These are phyloP conservation scores for Clarias magur DNA, from an alignment of 2,113 vertebrate species.

Conservation along the genomic window DNA sequence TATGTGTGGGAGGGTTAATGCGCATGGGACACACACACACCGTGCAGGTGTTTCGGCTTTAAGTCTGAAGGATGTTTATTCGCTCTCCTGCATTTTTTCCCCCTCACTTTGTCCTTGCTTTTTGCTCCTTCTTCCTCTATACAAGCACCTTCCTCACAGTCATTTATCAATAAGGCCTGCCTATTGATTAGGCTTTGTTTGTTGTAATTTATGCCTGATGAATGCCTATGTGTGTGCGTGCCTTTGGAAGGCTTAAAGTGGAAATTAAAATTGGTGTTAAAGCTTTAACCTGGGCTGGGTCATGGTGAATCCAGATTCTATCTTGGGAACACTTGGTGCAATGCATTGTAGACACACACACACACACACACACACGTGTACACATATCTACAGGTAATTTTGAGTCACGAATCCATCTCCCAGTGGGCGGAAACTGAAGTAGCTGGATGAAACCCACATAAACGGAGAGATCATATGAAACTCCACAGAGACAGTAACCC, in stretches of 20 bases:
- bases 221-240: constrained; percentile 22
- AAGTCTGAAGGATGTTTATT: constrained; percentile 23
- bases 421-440: constrained; percentile 6
- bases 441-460: not conserved
- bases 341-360: not conserved
- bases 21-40: not conserved
- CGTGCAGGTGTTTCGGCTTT: constrained; percentile 39
- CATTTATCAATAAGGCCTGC: constrained; percentile 37
- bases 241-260: not conserved
- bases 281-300: not conserved
- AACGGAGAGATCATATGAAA: not conserved
- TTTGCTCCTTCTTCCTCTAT: not conserved
- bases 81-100: constrained; percentile 1
- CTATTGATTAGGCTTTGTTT: constrained; percentile 55
- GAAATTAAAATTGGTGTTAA: not conserved
- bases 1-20: constrained; percentile 19
- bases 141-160: constrained; percentile 17
- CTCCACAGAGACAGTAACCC: not conserved
- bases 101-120: not conserved
- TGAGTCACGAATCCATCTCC: constrained; percentile 6
- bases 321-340: not conserved
- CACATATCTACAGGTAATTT: not conserved
- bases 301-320: not conserved
- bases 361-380: not conserved
- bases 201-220: constrained; percentile 46